Conservation (phyloP, 1,140 invertebrate genomes). For the Ceratina japonica region DNA sequence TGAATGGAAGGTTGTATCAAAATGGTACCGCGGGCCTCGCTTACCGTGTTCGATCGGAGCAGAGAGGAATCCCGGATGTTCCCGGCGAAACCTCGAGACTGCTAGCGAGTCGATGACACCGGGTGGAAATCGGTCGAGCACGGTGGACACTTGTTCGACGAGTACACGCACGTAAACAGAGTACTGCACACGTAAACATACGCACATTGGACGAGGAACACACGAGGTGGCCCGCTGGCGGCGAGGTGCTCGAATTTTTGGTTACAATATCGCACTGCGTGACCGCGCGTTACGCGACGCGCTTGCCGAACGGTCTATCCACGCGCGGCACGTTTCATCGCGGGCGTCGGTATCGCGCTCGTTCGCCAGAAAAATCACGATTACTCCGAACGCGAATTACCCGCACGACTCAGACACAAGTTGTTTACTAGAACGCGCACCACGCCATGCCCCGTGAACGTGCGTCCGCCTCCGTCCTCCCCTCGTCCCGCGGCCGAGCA, state of each 20-base stretch:
- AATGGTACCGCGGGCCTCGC: neutral
- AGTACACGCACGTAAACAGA: constrained; percentile 12
- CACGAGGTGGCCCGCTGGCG: constrained; percentile 34
- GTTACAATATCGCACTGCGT: neutral
- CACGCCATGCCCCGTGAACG: constrained; percentile 72
- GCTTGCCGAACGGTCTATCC: neutral
- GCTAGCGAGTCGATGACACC: constrained; percentile 17
- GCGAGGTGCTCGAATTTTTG: constrained; percentile 20
- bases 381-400: constrained; percentile 57
- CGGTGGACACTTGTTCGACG: constrained; percentile 27
- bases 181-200: constrained; percentile 3
- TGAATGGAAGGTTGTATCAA: neutral
- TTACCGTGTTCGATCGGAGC: constrained; percentile 26
- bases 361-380: constrained; percentile 47
- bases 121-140: constrained; percentile 2
- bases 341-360: constrained; percentile 5
- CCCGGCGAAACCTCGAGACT: neutral
- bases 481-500: constrained; percentile 56
- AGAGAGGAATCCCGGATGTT: constrained; percentile 2
- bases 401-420: constrained; percentile 73
- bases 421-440: constrained; percentile 78
- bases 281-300: neutral
- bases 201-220: neutral
- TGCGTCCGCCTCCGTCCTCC: constrained; percentile 52
- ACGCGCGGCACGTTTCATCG: constrained; percentile 9